phyloP scores from a whole-genome alignment of 2,113 vertebrate genomes.

The Corythaixoides concolor region DNA sequence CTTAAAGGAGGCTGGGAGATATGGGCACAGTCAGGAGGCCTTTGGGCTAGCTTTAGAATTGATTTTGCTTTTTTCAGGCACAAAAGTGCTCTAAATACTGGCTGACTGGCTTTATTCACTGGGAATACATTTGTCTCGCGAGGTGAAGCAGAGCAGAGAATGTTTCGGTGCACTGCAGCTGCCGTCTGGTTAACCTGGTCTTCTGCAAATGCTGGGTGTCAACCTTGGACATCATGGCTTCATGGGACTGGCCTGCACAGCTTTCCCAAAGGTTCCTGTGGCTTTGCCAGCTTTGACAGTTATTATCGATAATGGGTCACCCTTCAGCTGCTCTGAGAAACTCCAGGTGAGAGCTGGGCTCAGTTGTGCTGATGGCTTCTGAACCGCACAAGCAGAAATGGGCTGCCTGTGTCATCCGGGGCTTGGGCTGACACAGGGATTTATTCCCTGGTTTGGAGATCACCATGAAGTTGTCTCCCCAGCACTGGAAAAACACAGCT shows the following conservation, averaged over 20 bases:
- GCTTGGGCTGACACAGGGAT: neutral
- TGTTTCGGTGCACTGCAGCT: neutral
- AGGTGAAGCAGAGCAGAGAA: rapidly evolving
- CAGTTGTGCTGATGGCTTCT: neutral
- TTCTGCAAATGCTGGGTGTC: neutral
- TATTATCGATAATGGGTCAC: neutral
- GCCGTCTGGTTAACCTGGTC: rapidly evolving
- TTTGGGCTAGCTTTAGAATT: neutral
- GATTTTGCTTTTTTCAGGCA: neutral
- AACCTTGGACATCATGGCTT: rapidly evolving
- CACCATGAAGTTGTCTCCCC: rapidly evolving
- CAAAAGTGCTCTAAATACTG: neutral
- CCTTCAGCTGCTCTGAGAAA: neutral
- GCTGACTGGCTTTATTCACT: neutral
- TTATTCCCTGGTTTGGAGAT: neutral
- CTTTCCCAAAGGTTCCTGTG: neutral
- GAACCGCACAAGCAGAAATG: neutral
- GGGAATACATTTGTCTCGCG: rapidly evolving
- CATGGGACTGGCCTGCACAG: neutral
- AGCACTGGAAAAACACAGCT: neutral
- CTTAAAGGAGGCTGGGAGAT: neutral
- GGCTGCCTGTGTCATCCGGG: neutral
- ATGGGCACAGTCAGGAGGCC: neutral
- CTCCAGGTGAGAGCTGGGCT: neutral
- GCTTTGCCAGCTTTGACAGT: neutral